These are phyloP conservation scores for Dipodomys merriami DNA, from an alignment of 2,113 vertebrate species.

Conservation along the genomic window DNA sequence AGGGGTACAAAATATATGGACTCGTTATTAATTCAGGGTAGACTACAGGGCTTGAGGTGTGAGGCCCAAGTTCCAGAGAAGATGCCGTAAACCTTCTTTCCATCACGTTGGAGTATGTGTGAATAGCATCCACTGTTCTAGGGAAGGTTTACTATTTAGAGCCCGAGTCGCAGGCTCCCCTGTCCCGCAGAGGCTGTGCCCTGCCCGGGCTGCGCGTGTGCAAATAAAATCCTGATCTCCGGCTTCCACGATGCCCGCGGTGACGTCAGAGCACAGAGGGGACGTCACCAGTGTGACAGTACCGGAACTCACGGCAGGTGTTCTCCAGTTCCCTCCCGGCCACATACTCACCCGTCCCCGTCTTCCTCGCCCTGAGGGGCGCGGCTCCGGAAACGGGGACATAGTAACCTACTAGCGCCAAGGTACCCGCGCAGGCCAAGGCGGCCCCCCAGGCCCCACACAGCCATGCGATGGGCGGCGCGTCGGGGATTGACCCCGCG, in stretches of 20 bases:
- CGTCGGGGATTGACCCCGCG: not conserved
- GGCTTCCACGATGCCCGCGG: not conserved
- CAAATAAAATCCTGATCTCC: not conserved
- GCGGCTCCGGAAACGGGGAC: conserved; percentile 68
- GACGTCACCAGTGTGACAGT: not conserved
- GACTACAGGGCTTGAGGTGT: not conserved
- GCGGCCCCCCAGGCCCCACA: conserved; percentile 22
- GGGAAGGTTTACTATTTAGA: too few species aligned
- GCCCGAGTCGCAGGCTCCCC: not conserved
- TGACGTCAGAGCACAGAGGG: not conserved
- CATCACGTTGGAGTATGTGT: too few species aligned
- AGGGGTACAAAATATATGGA: not conserved
- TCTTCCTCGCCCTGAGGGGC: conserved; percentile 52
- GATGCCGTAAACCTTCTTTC: not conserved
- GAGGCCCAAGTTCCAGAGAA: not conserved
- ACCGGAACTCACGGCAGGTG: not conserved
- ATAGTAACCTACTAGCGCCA: not conserved
- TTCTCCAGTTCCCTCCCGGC: not conserved
- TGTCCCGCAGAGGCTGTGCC: not conserved
- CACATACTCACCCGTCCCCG: conserved; percentile 70
- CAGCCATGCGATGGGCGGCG: not conserved
- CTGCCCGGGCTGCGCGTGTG: not conserved
- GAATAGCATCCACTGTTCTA: too few species aligned
- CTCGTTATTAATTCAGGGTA: not conserved
- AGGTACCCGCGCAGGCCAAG: conserved; percentile 34